These are phyloP conservation scores for Sigmodon hispidus DNA, from an alignment of 2,113 vertebrate genomes.

Conservation along the genomic window DNA sequence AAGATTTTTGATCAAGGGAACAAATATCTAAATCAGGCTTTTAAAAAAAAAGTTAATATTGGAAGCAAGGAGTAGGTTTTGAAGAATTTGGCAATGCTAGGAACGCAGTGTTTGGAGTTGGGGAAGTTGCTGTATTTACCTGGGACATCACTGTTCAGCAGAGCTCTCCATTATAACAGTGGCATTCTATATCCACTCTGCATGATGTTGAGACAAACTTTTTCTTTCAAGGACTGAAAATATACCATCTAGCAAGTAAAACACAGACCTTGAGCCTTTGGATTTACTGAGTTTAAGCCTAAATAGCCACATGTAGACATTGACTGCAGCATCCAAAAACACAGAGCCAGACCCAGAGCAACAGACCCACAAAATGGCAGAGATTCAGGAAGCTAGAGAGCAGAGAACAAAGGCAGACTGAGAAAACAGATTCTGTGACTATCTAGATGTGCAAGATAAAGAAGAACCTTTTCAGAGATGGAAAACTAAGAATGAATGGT, in stretches of 20 bases:
- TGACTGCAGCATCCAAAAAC: neutral
- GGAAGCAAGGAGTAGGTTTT: neutral
- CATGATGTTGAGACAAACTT: no score
- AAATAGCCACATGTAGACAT: neutral
- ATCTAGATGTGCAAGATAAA: neutral
- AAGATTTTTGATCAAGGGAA: constrained; percentile 25
- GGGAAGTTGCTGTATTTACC: neutral
- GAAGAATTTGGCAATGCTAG: neutral
- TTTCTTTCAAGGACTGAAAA: neutral
- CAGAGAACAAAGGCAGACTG: neutral
- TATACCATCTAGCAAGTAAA: neutral
- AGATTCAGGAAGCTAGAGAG: neutral
- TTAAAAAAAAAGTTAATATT: constrained; percentile 33
- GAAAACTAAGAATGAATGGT: constrained; percentile 17
- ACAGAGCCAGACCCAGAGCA: neutral
- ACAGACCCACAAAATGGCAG: neutral
- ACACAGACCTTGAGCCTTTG: neutral
- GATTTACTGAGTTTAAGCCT: constrained; percentile 15
- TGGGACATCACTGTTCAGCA: neutral
- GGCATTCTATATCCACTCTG: neutral
- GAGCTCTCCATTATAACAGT: neutral
- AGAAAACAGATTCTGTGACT: constrained; percentile 1
- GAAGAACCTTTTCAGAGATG: neutral
- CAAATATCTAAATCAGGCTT: constrained; percentile 1
- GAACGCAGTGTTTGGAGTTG: neutral